A percentile compares a stretch with the other conserved stretches of the same genome.
These are phyloP conservation scores for Parnassius smintheus DNA, from an alignment of 2,888 invertebrate genomes.

Conservation along the genomic window DNA sequence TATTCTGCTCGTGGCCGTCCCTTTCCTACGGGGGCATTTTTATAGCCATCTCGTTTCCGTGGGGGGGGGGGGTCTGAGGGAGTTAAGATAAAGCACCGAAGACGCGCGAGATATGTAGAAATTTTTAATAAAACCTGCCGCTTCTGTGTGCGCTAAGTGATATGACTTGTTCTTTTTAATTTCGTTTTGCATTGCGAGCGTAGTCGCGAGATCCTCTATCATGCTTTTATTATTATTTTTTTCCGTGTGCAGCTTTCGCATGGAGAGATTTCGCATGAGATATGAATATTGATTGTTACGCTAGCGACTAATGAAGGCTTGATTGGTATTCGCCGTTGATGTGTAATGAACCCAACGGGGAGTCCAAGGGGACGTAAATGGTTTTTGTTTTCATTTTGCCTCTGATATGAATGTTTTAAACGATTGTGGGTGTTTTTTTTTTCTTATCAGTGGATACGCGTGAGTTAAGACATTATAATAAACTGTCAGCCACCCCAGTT, in stretches of 20 bases:
- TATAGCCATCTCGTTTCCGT: slow-evolving; percentile 62
- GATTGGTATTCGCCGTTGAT: slow-evolving; percentile 72
- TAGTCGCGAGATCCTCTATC: slow-evolving; percentile 72
- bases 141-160: slow-evolving; percentile 80
- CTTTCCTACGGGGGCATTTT: slow-evolving; percentile 67
- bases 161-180: slow-evolving; percentile 81
- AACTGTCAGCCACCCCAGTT: slow-evolving; percentile 6
- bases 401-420: slow-evolving; percentile 37
- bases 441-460: slow-evolving; percentile 41
- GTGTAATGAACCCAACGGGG: slow-evolving; percentile 58
- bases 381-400: slow-evolving; percentile 46
- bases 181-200: slow-evolving; percentile 71
- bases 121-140: slow-evolving; percentile 77
- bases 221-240: slow-evolving; percentile 40
- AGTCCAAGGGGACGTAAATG: slow-evolving; percentile 48
- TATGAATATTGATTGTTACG: slow-evolving; percentile 79
- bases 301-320: slow-evolving; percentile 70
- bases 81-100: slow-evolving; percentile 70
- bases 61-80: slow-evolving; percentile 42
- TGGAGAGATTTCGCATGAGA: slow-evolving; percentile 75
- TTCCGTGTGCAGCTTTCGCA: slow-evolving; percentile 39
- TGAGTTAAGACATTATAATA: slow-evolving; percentile 15
- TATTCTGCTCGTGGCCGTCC: slow-evolving; percentile 64
- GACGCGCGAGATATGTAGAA: slow-evolving; percentile 79
- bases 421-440: slow-evolving; percentile 38